phyloP scores from a whole-genome alignment of 2,888 invertebrate species.

The Cybosia mesomella region DNA sequence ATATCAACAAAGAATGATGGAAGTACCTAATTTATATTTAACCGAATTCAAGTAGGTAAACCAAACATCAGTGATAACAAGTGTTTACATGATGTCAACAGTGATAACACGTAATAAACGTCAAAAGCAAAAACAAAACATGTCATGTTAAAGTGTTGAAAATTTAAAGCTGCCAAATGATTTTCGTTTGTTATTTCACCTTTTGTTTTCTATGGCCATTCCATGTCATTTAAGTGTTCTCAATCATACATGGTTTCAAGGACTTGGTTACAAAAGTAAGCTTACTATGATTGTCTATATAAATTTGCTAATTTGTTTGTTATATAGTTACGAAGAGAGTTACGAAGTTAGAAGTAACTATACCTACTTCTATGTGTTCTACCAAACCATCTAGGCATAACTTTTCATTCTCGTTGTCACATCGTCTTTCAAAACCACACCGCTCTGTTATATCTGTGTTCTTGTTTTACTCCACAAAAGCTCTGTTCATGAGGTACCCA shows the following conservation, averaged over 20 bases:
- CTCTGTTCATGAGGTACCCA: no score
- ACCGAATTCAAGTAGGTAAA: constrained; percentile 1
- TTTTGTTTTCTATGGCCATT: background rate
- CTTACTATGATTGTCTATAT: no score
- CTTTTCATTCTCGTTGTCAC: background rate
- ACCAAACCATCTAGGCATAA: background rate
- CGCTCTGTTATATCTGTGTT: no score
- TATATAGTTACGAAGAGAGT: no score
- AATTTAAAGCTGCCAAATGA: background rate
- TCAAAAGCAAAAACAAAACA: constrained; percentile 4
- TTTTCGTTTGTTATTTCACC: background rate
- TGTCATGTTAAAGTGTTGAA: background rate
- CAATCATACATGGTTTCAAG: background rate
- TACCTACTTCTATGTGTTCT: no score
- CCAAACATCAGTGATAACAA: background rate
- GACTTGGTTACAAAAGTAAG: no score
- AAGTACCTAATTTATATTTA: background rate
- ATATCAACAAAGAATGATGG: background rate
- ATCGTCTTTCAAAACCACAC: background rate
- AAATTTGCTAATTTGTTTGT: no score
- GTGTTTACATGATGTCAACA: background rate
- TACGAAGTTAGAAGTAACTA: no score
- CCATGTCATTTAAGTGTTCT: background rate
- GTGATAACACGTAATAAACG: background rate
- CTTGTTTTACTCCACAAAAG: no score